Evolutionary conservation across 2,888 invertebrate genomes (phyloP).

Genomic region (Harpalus rubripes): DNA sequence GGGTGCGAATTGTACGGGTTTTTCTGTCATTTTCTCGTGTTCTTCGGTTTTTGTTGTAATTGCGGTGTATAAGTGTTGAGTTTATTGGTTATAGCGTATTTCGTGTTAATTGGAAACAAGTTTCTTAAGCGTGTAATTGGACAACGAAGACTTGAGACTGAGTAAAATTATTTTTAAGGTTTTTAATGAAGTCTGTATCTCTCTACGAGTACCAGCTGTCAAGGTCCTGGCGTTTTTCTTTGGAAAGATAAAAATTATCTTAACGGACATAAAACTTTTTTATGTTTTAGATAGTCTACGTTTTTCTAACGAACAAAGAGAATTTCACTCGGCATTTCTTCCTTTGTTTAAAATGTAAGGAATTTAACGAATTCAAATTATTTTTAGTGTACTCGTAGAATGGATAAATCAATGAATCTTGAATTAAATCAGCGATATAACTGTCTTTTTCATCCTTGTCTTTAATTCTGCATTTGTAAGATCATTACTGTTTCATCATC

Average conservation of each 20-base stretch:
- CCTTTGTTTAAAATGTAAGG: not conserved
- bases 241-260: slow-evolving; percentile 24
- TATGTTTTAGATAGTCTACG: not conserved
- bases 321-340: not conserved
- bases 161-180: slow-evolving; percentile 46
- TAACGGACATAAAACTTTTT: not conserved
- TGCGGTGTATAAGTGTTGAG: slow-evolving; percentile 23
- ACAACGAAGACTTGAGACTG: slow-evolving; percentile 13
- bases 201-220: slow-evolving; percentile 29
- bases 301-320: not conserved
- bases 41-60: slow-evolving; percentile 26
- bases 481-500: no score
- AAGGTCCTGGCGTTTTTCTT: slow-evolving; percentile 15
- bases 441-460: no score
- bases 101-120: slow-evolving; percentile 39
- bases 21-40: slow-evolving; percentile 39
- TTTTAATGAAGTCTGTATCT: slow-evolving; percentile 44
- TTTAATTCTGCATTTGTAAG: no score
- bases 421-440: no score
- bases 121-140: slow-evolving; percentile 43
- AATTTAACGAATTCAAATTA: not conserved
- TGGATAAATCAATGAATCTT: no score
- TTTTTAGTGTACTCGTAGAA: not conserved
- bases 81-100: slow-evolving; percentile 46
- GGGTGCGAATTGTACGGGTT: slow-evolving; percentile 50